A percentile compares a stretch with the other conserved stretches of the same genome.
Evolutionary conservation across 2,113 vertebrate genomes (phyloP).

Genomic region (Phalacrocorax pelagicus): DNA sequence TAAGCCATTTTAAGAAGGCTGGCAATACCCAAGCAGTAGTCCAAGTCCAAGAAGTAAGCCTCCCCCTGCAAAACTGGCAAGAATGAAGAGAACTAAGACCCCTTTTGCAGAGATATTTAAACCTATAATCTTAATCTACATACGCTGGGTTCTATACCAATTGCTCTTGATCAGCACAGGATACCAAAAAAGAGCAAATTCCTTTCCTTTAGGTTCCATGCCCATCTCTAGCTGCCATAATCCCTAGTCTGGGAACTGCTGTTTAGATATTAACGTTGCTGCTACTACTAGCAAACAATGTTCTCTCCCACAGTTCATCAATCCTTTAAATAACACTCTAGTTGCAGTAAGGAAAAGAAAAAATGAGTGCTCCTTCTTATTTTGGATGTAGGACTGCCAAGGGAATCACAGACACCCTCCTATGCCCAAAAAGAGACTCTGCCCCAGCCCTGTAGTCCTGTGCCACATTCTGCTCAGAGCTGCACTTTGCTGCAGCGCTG

Average conservation of each 20-base stretch:
- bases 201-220: neutral
- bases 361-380: neutral
- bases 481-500: neutral
- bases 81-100: neutral
- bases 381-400: neutral
- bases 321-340: neutral
- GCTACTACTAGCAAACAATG: neutral
- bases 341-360: neutral
- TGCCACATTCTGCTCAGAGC: neutral
- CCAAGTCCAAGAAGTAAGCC: neutral
- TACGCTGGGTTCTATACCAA: neutral
- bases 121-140: neutral
- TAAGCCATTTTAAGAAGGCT: neutral
- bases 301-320: neutral
- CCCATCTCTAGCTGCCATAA: neutral
- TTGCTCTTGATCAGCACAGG: neutral
- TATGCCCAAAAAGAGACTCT: neutral
- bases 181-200: accelerated
- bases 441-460: neutral
- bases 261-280: neutral
- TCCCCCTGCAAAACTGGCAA: neutral
- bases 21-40: neutral
- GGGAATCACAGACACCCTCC: neutral
- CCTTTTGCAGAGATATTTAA: neutral
- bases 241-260: neutral